Percentiles rank a stretch among this genome's conserved stretches.
phyloP scores from a whole-genome alignment of 2,888 invertebrate species.

The Harpalus rubripes region DNA sequence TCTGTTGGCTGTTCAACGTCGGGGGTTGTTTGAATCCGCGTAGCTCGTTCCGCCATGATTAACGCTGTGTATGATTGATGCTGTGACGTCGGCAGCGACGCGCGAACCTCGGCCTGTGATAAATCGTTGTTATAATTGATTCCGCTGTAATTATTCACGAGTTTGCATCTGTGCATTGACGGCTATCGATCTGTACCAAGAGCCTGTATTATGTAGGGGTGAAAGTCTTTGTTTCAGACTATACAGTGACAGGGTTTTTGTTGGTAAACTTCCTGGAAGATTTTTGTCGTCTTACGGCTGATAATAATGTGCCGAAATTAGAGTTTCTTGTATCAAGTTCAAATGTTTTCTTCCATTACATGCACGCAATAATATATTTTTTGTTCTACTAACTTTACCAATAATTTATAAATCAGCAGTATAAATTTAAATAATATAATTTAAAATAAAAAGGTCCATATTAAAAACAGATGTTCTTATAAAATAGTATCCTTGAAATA shows the following conservation, averaged over 20 bases:
- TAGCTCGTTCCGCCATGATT: conserved; percentile 70
- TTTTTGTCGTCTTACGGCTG: conserved; percentile 23
- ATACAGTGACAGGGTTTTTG: conserved; percentile 5
- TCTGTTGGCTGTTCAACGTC: not conserved
- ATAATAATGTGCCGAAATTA: not conserved
- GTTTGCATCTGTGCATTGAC: conserved; percentile 77
- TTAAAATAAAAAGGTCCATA: too few relatives aligned
- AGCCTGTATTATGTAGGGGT: conserved; percentile 14
- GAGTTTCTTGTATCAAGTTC: not conserved
- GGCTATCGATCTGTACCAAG: conserved; percentile 72
- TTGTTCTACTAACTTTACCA: too few relatives aligned
- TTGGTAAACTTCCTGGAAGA: conserved; percentile 28
- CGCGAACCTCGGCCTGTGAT: conserved; percentile 74
- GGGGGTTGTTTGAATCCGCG: conserved; percentile 29
- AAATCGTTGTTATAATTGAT: conserved; percentile 77
- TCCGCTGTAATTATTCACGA: conserved; percentile 77
- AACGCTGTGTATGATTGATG: conserved; percentile 75
- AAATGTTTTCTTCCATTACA: not conserved
- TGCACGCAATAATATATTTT: not conserved
- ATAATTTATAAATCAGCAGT: too few relatives aligned
- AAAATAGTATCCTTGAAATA: too few relatives aligned
- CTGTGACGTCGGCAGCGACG: conserved; percentile 71
- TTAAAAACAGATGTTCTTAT: too few relatives aligned
- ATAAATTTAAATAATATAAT: too few relatives aligned
- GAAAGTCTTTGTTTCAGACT: conserved; percentile 18